Evolutionary conservation across 2,797 vertebrate species (phyloP).

Genomic region (Enteromius viviparus): DNA sequence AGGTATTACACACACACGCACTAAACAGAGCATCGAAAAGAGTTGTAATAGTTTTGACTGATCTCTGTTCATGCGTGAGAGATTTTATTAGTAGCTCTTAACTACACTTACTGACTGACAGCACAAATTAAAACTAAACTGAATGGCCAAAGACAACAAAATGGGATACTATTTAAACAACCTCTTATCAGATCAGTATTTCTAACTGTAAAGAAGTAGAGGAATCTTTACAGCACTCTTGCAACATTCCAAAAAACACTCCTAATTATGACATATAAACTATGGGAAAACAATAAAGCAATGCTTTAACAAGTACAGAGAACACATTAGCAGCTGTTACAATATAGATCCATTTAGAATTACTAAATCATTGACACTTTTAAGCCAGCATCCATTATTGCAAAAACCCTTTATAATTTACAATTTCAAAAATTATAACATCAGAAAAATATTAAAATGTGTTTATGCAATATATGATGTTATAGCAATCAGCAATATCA

Average conservation of each 20-base stretch:
- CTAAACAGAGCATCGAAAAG: neutral
- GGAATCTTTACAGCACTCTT: neutral
- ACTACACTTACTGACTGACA: conserved; percentile 8
- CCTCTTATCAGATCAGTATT: neutral
- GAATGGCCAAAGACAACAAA: neutral
- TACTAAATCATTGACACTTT: neutral
- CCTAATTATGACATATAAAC: neutral
- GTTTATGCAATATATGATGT: neutral
- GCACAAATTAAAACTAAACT: neutral
- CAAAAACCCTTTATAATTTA: neutral
- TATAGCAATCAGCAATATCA: neutral
- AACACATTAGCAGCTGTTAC: neutral
- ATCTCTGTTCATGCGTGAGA: neutral
- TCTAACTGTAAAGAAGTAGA: neutral
- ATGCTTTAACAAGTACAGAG: neutral
- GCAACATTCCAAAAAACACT: neutral
- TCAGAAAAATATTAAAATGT: neutral
- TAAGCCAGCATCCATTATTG: neutral
- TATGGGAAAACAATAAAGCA: neutral
- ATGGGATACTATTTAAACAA: neutral
- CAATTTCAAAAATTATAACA: neutral
- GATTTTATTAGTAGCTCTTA: neutral
- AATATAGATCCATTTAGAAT: neutral
- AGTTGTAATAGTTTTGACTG: neutral
- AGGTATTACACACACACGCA: conserved; percentile 83